A percentile compares a stretch with the other conserved stretches of the same genome.
Evolutionary conservation across 2,888 invertebrate genomes (phyloP).

Genomic region (Sinentomon sp.): DNA sequence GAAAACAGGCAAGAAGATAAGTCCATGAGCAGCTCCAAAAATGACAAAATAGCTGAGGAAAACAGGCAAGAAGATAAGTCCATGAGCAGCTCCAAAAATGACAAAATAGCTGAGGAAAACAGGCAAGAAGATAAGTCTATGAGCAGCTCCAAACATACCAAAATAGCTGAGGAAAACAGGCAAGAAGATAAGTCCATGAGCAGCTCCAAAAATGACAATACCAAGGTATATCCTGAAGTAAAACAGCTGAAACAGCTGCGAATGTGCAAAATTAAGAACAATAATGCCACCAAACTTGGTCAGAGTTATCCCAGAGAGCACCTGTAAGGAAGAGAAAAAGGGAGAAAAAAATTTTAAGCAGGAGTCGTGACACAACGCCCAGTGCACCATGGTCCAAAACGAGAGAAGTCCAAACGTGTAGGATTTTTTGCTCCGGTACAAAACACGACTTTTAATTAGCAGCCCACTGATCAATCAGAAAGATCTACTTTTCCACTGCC

Average conservation of each 20-base stretch:
- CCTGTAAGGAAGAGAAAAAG: conserved; percentile 29
- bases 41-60: conserved; percentile 85
- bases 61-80: conserved; percentile 85
- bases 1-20: conserved; percentile 85
- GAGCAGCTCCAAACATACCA: conserved; percentile 49
- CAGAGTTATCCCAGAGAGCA: conserved; percentile 87
- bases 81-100: conserved; percentile 79
- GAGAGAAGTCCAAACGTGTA: no score
- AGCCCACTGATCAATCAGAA: no score
- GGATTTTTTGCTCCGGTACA: no score
- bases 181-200: conserved; percentile 87
- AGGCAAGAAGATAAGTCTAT: no score
- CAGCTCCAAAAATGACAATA: conserved; percentile 85
- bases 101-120: no score
- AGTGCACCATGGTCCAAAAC: no score
- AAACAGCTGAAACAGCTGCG: conserved; percentile 85
- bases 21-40: conserved; percentile 82
- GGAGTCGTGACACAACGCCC: no score
- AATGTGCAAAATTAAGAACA: conserved; percentile 86
- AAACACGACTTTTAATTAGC: no score
- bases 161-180: conserved; percentile 91
- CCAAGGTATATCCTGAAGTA: conserved; percentile 95
- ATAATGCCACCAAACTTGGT: conserved; percentile 95
- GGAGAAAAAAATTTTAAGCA: no score
- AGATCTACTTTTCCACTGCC: no score